phyloP scores from a whole-genome alignment of 2,888 invertebrate species.

The Pachymerium ferrugineum region DNA sequence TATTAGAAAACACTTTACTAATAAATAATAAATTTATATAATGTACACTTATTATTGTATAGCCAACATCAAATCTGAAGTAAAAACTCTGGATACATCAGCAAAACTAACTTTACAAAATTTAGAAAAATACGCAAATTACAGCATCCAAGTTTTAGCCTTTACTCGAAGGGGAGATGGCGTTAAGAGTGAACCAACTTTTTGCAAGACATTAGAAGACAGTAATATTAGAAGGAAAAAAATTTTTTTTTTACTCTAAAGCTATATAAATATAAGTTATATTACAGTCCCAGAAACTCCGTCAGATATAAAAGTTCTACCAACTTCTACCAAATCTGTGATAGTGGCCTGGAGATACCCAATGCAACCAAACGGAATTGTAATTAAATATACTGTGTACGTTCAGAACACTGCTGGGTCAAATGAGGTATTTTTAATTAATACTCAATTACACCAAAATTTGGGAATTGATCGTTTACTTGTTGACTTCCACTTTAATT shows the following conservation, averaged over 20 bases:
- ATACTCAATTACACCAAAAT: too few species aligned
- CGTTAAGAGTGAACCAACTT: conserved; percentile 44
- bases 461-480: too few species aligned
- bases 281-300: not conserved
- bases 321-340: too few species aligned
- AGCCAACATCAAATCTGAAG: conserved; percentile 39
- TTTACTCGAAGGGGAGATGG: conserved; percentile 48
- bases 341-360: too few species aligned
- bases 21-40: not conserved
- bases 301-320: not conserved
- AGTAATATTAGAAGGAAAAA: conserved; percentile 36
- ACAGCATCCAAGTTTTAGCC: conserved; percentile 47
- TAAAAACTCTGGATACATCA: conserved; percentile 31
- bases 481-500: too few species aligned
- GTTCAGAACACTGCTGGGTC: too few species aligned
- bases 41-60: not conserved
- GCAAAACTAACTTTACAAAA: conserved; percentile 34
- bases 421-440: too few species aligned
- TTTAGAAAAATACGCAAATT: conserved; percentile 45
- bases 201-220: conserved; percentile 42
- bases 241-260: not conserved
- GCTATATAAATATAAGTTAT: not conserved
- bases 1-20: not conserved
- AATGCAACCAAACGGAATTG: too few species aligned
- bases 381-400: too few species aligned